Conservation (phyloP, 1,140 invertebrate species). For the Stegodyphus mimosarum region DNA sequence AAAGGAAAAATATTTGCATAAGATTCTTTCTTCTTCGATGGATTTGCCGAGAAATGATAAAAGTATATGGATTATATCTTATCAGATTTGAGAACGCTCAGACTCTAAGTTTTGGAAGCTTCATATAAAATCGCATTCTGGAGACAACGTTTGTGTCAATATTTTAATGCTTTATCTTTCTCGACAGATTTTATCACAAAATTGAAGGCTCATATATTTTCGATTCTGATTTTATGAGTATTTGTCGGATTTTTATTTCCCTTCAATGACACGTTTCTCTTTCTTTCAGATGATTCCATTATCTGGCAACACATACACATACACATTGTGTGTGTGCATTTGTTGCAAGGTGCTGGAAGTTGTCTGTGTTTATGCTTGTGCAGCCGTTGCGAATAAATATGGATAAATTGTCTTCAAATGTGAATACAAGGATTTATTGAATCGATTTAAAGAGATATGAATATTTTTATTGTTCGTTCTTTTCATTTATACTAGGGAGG, state of each 20-base stretch:
- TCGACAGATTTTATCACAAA: constrained; percentile 53
- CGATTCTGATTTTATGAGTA: constrained; percentile 20
- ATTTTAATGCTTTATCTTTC: constrained; percentile 57
- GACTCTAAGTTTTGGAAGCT: constrained; percentile 9
- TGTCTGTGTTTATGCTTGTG: no score
- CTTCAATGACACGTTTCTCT: constrained; percentile 31
- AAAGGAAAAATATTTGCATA: constrained; percentile 57
- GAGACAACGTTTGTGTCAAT: constrained; percentile 12
- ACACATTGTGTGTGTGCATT: no score
- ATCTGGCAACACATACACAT: background rate
- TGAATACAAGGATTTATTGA: no score
- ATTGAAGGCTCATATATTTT: constrained; percentile 43
- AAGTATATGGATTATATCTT: constrained; percentile 60
- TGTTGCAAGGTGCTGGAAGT: no score
- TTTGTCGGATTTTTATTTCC: constrained; percentile 8
- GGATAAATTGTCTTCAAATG: no score
- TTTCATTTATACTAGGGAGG: no score
- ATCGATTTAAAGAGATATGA: no score
- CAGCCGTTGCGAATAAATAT: no score
- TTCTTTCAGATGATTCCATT: constrained; percentile 44
- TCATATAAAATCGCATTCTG: constrained; percentile 11
- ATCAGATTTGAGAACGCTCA: constrained; percentile 47
- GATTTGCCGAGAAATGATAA: constrained; percentile 49
- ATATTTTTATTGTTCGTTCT: no score
- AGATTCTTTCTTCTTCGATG: constrained; percentile 46